These are phyloP conservation scores for Microplitis deprimator DNA, from an alignment of 2,888 invertebrate species.

Conservation along the genomic window DNA sequence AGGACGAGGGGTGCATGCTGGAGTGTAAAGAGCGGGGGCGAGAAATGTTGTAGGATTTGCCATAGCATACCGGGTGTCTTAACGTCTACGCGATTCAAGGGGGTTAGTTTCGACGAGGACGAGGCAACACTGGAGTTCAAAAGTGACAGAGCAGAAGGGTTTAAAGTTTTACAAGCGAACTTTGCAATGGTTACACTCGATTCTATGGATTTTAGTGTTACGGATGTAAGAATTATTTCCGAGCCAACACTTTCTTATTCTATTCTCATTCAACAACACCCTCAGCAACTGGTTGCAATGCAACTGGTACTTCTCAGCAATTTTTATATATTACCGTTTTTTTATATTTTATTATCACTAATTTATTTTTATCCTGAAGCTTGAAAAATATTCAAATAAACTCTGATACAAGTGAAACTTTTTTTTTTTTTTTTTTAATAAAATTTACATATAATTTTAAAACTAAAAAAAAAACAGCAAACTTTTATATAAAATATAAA, in stretches of 20 bases:
- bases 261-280: conserved; percentile 21
- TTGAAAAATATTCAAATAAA: neutral
- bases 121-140: neutral
- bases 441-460: too few relatives aligned
- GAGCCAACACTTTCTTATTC: conserved; percentile 10
- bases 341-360: conserved; percentile 11
- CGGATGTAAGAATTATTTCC: conserved; percentile 35
- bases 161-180: neutral
- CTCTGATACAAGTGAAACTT: neutral
- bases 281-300: conserved; percentile 65
- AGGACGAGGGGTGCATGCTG: conserved; percentile 30
- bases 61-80: conserved; percentile 31
- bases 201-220: neutral
- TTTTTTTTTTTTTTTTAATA: conserved; percentile 2
- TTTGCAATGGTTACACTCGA: too few relatives aligned
- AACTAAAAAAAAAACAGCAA: too few relatives aligned
- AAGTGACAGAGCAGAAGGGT: neutral
- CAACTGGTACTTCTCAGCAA: conserved; percentile 57
- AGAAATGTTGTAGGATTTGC: conserved; percentile 32
- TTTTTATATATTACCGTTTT: conserved; percentile 6
- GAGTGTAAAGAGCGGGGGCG: conserved; percentile 36
- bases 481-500: neutral
- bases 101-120: neutral
- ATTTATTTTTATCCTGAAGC: neutral
- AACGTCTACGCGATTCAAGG: neutral